Conservation (phyloP, 2,797 vertebrate genomes). For the Schizopygopsis pylzovi region DNA sequence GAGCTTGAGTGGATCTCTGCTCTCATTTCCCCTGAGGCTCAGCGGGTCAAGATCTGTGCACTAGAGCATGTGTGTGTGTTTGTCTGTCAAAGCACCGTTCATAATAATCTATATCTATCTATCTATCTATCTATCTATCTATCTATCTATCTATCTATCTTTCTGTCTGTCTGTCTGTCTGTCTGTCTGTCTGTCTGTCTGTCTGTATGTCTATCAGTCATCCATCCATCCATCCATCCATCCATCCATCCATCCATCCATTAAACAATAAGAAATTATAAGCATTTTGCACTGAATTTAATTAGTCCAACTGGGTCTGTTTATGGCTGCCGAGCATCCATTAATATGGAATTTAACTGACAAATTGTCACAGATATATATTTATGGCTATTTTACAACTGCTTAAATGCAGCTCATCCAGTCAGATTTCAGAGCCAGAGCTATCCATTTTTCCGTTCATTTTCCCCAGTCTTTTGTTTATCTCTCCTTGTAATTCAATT, state of each 20-base stretch:
- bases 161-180: no score
- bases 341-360: neutral
- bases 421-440: neutral
- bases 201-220: neutral
- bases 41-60: slow-evolving; percentile 22
- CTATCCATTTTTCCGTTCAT: neutral
- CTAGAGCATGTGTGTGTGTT: neutral
- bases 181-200: neutral
- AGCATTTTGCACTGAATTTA: neutral
- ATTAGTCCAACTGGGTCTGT: neutral
- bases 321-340: neutral
- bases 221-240: neutral
- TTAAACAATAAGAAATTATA: neutral
- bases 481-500: slow-evolving; percentile 41
- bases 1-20: slow-evolving; percentile 48
- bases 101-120: neutral
- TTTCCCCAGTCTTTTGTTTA: slow-evolving; percentile 19
- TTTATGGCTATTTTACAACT: neutral
- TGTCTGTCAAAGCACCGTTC: slow-evolving; percentile 27
- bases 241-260: no score
- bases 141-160: no score
- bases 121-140: neutral
- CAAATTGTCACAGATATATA: neutral
- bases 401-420: neutral
- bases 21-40: slow-evolving; percentile 50